Base-by-base conservation (phyloP, 2,888 invertebrate species). In the Cerceris rybyensis region DNA sequence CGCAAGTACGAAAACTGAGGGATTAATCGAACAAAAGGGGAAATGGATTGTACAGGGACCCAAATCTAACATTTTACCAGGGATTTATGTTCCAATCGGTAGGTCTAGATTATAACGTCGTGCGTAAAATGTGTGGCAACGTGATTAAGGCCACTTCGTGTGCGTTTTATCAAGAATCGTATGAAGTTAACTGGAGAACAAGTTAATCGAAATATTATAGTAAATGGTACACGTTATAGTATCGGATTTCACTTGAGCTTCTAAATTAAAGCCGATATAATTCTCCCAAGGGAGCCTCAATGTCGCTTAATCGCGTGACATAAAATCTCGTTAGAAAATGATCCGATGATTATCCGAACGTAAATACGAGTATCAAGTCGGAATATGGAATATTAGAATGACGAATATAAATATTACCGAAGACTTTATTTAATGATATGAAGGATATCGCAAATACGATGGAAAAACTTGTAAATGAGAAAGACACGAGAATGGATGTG, bases 31-130 rank as follows among this genome's bases (percentile, higher is more conserved):
- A 41, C 43, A 43, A 43, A 55, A 70, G 72, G 54, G 65, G 46
- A 68, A 68, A 59, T 67, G 64, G 59, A 81, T 79, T 78, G 78
- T 81, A 85, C 71, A 85, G 86, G 85, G 86, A 86, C 84, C 86
- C 81, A 87, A 86, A 70, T 76, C 76, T 75, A 79, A 70, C 78
- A 64, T 2, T 52, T 73, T 55, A 75, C 69, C 72, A 77, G 75
- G 65, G 75, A 80, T 68, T 76, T 65, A 81, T 75, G 78, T 85
- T 82, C 76, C 84, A 80, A 75, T 78, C 70, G 74, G 73, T 78
- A 84, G 76, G 63, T 66, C 46, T 52, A 72, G 49, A 67, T 66
- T 60, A 58, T 43, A 54, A 28, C 4, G 28, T 4, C 52, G 61
- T 49, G 49, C 28, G 16, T 13, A 46, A 39, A 17, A 17, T 8